Base-by-base conservation (phyloP, 2,113 vertebrate genomes). In the Seriola rivoliana region DNA sequence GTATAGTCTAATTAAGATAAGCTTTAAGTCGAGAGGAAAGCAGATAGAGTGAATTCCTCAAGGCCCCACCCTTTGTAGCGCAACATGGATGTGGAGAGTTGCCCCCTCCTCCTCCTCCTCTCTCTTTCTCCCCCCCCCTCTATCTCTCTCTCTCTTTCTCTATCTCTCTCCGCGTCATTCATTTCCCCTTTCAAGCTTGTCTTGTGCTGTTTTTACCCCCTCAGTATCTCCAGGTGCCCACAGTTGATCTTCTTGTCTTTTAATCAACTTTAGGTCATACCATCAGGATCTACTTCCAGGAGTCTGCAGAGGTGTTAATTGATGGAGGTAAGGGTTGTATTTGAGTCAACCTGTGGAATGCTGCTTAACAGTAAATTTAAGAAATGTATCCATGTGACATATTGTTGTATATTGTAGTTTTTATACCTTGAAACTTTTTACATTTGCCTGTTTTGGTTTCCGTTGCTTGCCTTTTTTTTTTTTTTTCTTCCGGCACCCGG, bases 1-100 rank as follows among this genome's bases (percentile, higher is more conserved):
- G 40, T 58, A 46, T 82, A 64, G 81, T 85, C 75, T 87, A 82
- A 91, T 89, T 87, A 85, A 89, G 88, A 90, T 87, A 67, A 90
- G 71, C 88, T 87, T 87, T 78, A 90, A 93, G 65, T 92, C 85
- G 80, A 92, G 87, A 86, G 81, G 64, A 86, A 81, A 84, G 86
- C 80, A 83, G 82, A 87, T 87, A 84, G 88, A 89, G 84, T 86
- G 89, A 91, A 95, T 95, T 95, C 93, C 92, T 92, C 60, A 89
- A 93, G 90, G 93, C 95, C 95, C 94, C 95, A 96, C 95, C 95
- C 95, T 95, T 92, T 90, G 87, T 87, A 92, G 89, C 92, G 92
- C 91, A 92, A 89, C 92, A 92, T 94, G 89, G 89, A 93, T 90
- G 90, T 91, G 85, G 85, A 92, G 91, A 84, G 85, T 86, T 84